Conservation (phyloP, 2,797 vertebrate genomes). For the Neosilurus hyrtlii region DNA sequence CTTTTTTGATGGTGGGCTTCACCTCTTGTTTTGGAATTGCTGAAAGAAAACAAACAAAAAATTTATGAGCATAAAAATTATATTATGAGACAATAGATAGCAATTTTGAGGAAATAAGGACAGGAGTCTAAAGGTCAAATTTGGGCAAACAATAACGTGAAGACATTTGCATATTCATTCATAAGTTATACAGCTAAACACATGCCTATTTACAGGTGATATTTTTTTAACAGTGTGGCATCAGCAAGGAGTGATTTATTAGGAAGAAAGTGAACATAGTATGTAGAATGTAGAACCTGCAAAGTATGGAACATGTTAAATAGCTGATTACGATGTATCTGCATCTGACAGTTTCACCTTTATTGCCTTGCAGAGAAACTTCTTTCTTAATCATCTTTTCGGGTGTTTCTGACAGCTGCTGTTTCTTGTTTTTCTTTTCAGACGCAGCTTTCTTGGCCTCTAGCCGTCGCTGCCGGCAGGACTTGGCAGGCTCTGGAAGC, state of each 20-base stretch:
- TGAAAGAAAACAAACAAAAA: conserved; percentile 44
- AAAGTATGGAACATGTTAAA: neutral
- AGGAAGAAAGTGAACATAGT: no score
- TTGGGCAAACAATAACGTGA: neutral
- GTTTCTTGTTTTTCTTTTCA: conserved; percentile 92
- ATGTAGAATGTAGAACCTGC: no score
- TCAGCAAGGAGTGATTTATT: no score
- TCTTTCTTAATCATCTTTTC: conserved; percentile 80
- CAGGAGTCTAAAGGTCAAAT: neutral
- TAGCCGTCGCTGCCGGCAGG: conserved; percentile 90
- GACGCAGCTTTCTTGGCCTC: conserved; percentile 91
- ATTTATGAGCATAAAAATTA: conserved; percentile 11
- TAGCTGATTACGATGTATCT: neutral
- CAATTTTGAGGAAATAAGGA: neutral
- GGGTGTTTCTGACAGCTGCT: conserved; percentile 81
- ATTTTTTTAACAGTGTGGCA: no score
- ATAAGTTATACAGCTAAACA: no score
- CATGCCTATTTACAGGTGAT: no score
- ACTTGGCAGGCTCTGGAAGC: conserved; percentile 93
- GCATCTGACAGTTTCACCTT: conserved; percentile 62
- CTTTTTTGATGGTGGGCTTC: conserved; percentile 83
- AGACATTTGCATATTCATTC: neutral
- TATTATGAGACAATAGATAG: neutral
- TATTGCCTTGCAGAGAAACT: conserved; percentile 69
- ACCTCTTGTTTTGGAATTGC: conserved; percentile 83